Percentiles rank a stretch among this genome's conserved stretches.
These are phyloP conservation scores for Arrhamphus sclerolepis DNA, from an alignment of 2,797 vertebrate genomes.

Conservation along the genomic window DNA sequence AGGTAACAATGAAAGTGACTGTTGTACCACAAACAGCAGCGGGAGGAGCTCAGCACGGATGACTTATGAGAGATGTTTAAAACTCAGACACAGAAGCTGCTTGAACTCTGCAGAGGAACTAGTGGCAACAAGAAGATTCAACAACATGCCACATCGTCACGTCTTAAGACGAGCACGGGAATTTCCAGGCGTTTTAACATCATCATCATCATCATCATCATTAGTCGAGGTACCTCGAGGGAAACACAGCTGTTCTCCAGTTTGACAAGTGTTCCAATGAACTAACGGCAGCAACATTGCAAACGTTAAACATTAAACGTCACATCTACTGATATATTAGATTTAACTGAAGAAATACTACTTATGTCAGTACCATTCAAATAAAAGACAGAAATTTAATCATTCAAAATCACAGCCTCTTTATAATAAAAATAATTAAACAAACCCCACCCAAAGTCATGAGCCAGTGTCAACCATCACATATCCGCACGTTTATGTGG, in stretches of 20 bases:
- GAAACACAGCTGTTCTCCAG: constrained; percentile 35
- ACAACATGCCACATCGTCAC: background rate
- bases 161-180: constrained; percentile 3
- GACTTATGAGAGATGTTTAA: constrained; percentile 15
- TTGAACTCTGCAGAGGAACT: background rate
- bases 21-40: constrained; percentile 30
- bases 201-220: constrained; percentile 20
- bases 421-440: constrained; percentile 19
- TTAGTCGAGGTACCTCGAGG: constrained; percentile 40
- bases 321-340: constrained; percentile 34
- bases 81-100: constrained; percentile 9
- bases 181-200: constrained; percentile 3
- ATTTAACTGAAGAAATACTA: constrained; percentile 37
- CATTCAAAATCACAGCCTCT: constrained; percentile 53
- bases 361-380: constrained; percentile 63
- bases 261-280: constrained; percentile 33
- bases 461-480: constrained; percentile 38
- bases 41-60: constrained; percentile 20
- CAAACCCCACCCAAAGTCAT: constrained; percentile 56
- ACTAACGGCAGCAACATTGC: constrained; percentile 19
- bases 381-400: constrained; percentile 38
- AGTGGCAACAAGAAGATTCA: background rate
- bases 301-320: constrained; percentile 34
- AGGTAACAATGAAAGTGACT: constrained; percentile 36
- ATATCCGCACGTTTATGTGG: constrained; percentile 21